phyloP scores from a whole-genome alignment of 2,797 vertebrate genomes.

The Sebastes paucispinis region DNA sequence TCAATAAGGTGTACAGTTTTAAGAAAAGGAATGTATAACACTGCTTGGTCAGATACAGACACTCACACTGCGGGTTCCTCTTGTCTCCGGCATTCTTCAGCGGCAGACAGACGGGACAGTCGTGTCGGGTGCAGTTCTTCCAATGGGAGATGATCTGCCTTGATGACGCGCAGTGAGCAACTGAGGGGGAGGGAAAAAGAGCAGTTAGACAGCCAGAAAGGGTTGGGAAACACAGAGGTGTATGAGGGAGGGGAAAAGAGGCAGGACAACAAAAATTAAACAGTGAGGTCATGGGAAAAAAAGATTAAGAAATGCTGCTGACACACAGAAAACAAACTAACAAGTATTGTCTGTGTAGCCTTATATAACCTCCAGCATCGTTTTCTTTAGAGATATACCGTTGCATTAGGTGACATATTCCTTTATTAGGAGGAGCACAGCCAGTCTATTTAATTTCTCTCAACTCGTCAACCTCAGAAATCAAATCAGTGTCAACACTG shows the following conservation, averaged over 20 bases:
- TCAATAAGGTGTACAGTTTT: neutral
- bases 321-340: neutral
- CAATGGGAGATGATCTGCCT: conserved; percentile 99
- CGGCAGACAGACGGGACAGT: conserved; percentile 97
- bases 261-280: neutral
- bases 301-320: neutral
- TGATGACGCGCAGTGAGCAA: conserved; percentile 96
- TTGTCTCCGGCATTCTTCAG: conserved; percentile 99
- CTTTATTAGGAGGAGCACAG: neutral
- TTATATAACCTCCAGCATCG: neutral
- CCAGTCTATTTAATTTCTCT: neutral
- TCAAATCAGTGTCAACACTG: neutral
- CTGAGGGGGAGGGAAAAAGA: conserved; percentile 42
- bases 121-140: conserved; percentile 98
- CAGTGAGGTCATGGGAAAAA: neutral
- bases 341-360: neutral
- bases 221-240: neutral
- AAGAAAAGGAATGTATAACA: neutral
- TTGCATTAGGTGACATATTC: neutral
- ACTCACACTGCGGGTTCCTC: conserved; percentile 98
- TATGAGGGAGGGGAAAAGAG: neutral
- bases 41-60: conserved; percentile 79
- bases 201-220: neutral
- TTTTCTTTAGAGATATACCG: neutral
- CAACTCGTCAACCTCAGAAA: neutral